Percentiles rank a stretch among this genome's conserved stretches.
These are phyloP conservation scores for Castor canadensis DNA, from an alignment of 2,113 vertebrate genomes.

Conservation along the genomic window DNA sequence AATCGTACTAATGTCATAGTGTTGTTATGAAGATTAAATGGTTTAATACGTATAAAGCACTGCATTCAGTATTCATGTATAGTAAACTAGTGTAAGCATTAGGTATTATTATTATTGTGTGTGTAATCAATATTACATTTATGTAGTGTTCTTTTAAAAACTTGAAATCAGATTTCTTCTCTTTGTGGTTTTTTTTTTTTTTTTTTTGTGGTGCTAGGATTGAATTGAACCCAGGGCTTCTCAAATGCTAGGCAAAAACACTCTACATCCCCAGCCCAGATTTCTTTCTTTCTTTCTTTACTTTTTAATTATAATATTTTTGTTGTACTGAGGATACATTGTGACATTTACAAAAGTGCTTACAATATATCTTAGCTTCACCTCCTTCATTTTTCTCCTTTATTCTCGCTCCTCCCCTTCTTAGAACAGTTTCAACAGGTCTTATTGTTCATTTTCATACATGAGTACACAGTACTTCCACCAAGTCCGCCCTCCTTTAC, in stretches of 20 bases:
- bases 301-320: too few relatives aligned
- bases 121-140: background rate
- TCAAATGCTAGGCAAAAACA: background rate
- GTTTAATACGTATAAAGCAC: background rate
- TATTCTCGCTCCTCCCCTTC: too few relatives aligned
- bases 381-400: too few relatives aligned
- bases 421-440: too few relatives aligned
- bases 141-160: background rate
- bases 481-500: too few relatives aligned
- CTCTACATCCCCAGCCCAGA: background rate
- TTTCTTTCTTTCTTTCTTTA: background rate
- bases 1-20: background rate
- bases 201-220: background rate
- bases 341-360: too few relatives aligned
- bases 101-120: constrained; percentile 39
- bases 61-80: background rate
- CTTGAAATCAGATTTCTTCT: background rate
- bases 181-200: background rate
- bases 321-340: too few relatives aligned
- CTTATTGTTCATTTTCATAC: too few relatives aligned
- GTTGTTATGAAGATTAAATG: constrained; percentile 50
- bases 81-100: background rate
- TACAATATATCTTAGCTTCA: too few relatives aligned
- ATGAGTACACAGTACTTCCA: too few relatives aligned
- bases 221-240: background rate